Evolutionary conservation across 2,113 vertebrate genomes (phyloP), one percentile per base, ranked within the genome.

Genomic region (Pseudolaguvia tuberculata): DNA sequence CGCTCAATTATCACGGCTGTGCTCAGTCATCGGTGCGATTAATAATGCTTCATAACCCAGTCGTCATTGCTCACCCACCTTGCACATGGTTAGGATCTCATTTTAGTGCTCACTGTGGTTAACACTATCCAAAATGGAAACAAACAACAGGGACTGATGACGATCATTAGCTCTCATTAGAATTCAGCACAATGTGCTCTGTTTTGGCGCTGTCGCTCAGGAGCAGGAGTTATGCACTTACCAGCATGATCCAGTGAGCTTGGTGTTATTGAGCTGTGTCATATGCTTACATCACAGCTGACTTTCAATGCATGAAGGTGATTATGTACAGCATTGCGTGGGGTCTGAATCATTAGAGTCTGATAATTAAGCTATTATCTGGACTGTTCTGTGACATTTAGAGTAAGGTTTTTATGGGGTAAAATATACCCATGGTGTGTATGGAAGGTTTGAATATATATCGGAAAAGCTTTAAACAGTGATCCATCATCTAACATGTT

Each of bases 1-100:
- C 55, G 75, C 39, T 76, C 76, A 58, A 75, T 78, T 78, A 74
- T 69, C 74, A 53, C 27, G 73, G 48, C 71, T 72, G 77, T 76
- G 73, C 62, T 63, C 73, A 73, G 80, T 72, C 62, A 78, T 73
- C 29, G 67, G 74, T 55, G 61, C 62, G 47, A 61, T 76, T 76
- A 75, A 81, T 81, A 78, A 77, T 47, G 57, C 59, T 62, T 75
- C 72, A 78, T 68, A 78, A 72, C 73, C 76, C 72, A 27, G 21
- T 62, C 23, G 23, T 62, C 68, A 62, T 75, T 25, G 20, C 76
- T 72, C 72, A 63, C 73, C 80, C 69, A 73, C 77, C 52, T 65
- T 61, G 68, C 76, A 78, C 79, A 75, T 75, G 53, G 63, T 56
- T 61, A 25, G 69, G 67, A 67, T 50, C 47, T 81, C 72, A 72